Base-by-base conservation (phyloP, 2,888 invertebrate species). In the Drosophila longiperda region DNA sequence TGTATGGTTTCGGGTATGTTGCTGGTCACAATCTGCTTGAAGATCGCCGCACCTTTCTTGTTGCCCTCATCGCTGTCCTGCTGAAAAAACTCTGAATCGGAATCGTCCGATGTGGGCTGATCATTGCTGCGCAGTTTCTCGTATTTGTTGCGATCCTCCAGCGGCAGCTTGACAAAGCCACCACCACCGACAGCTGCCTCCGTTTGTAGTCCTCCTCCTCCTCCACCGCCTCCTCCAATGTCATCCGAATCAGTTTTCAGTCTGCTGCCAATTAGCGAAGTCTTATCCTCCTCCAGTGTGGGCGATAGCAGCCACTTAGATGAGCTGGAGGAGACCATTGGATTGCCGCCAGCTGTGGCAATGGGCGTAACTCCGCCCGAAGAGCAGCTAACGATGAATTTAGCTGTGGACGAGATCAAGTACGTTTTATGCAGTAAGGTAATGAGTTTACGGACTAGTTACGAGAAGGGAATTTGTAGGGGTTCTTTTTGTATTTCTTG, bases 121-220 rank as follows among this genome's bases (percentile, higher is more conserved):
- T 95, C 95, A 78, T 95, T 95, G 88, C 94, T 95, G 2, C 95
- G 94, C 54, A 97, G 93, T 91, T 97, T 96, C 87, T 96, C 96
- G 89, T 97, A 97, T 86, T 96, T 96, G 26, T 96, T 96, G 36
- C 96, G 94, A 91, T 96, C 96, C 84, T 96, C 96, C 6, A 95
- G 80, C 0, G 96, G 96, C 0, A 95, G 94, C 80, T 94, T 94
- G 0, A 95, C 94, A 89, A 95, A 95, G 17, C 58, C 94, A 93
- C 83, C 49, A 26, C 63, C 62, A 3, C 42, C 26, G 4, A 26
- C 55, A 7, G 6, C 8, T 15, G 45, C 7, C 36, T 76, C 78
- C 3, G 60, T 29, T 23, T 49, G 54, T 3, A 69, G 33, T 9
- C 77, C 80, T 15, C 64, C 70, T 40, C 83, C 40, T 9, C 17